A percentile compares a stretch with the other conserved stretches of the same genome.
These are phyloP conservation scores for Opisthograptis luteolata DNA, from an alignment of 2,888 invertebrate species.

Conservation along the genomic window DNA sequence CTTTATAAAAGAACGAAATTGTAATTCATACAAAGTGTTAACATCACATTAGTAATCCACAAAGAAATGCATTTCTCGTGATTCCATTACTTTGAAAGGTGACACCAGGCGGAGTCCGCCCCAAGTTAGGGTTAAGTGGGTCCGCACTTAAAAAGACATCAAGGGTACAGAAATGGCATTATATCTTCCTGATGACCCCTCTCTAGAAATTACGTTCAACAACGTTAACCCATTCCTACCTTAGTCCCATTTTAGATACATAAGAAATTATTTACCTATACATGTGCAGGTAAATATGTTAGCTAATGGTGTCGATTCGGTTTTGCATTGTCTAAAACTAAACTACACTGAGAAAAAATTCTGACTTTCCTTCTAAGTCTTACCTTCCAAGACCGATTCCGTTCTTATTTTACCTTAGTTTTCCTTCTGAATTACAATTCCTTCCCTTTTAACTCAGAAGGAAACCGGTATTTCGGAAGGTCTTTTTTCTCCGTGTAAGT, in stretches of 20 bases:
- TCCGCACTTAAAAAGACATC: conserved; percentile 83
- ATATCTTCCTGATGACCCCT: conserved; percentile 81
- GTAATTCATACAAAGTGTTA: no score
- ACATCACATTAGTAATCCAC: conserved; percentile 38
- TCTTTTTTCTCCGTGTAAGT: no score
- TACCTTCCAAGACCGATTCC: no score
- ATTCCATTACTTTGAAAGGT: conserved; percentile 59
- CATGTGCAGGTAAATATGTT: conserved; percentile 3
- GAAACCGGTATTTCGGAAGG: no score
- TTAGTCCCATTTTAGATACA: conserved; percentile 16
- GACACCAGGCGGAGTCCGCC: conserved; percentile 57
- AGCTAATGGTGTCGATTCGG: neutral
- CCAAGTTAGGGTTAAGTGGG: conserved; percentile 77
- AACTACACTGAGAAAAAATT: no score
- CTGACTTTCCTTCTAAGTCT: no score
- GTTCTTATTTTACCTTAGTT: no score
- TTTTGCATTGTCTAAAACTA: neutral
- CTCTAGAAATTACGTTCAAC: conserved; percentile 73
- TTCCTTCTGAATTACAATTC: no score
- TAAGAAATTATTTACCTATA: conserved; percentile 16
- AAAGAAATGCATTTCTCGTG: conserved; percentile 39
- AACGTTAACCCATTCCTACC: conserved; percentile 56
- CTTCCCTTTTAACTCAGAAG: no score
- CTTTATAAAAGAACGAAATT: no score
- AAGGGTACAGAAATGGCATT: conserved; percentile 81